Evolutionary conservation across 2,797 vertebrate species (phyloP).

Genomic region (Fistularia tabacaria): DNA sequence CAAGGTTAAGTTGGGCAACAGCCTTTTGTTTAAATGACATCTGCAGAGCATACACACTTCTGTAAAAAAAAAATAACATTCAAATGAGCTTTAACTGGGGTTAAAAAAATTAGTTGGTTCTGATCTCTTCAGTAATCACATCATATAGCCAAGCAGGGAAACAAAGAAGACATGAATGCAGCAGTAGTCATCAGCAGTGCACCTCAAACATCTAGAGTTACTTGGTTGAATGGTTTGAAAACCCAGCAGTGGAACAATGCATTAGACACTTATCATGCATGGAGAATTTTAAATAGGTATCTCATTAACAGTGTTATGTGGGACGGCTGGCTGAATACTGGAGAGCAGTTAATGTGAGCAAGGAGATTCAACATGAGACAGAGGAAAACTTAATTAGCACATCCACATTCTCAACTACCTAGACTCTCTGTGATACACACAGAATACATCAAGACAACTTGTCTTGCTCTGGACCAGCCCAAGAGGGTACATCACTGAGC

Average conservation of each 20-base stretch:
- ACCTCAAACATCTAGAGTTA: slow-evolving; percentile 45
- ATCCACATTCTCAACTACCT: slow-evolving; percentile 52
- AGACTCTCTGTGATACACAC: slow-evolving; percentile 41
- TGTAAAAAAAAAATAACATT: slow-evolving; percentile 4
- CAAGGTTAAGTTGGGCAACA: slow-evolving; percentile 12
- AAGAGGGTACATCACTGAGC: slow-evolving; percentile 1
- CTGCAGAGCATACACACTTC: slow-evolving; percentile 5
- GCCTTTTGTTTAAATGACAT: slow-evolving; percentile 11
- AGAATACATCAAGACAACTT: slow-evolving; percentile 24
- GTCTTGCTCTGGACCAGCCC: slow-evolving; percentile 16
- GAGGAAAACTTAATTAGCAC: slow-evolving; percentile 67
- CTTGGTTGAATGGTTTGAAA: slow-evolving; percentile 54
- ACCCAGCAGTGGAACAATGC: slow-evolving; percentile 62
- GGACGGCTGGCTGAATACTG: slow-evolving; percentile 64
- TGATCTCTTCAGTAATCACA: slow-evolving; percentile 18
- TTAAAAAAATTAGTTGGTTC: slow-evolving; percentile 4
- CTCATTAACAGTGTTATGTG: slow-evolving; percentile 73
- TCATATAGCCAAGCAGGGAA: slow-evolving; percentile 35
- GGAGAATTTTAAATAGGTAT: slow-evolving; percentile 73
- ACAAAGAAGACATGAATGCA: slow-evolving; percentile 27
- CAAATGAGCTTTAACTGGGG: not conserved
- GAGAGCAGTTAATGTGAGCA: slow-evolving; percentile 60
- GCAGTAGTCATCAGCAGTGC: slow-evolving; percentile 27
- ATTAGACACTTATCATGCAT: slow-evolving; percentile 71
- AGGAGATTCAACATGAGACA: slow-evolving; percentile 59